Base-by-base conservation (phyloP, 2,888 invertebrate species). In the Phania funesta region DNA sequence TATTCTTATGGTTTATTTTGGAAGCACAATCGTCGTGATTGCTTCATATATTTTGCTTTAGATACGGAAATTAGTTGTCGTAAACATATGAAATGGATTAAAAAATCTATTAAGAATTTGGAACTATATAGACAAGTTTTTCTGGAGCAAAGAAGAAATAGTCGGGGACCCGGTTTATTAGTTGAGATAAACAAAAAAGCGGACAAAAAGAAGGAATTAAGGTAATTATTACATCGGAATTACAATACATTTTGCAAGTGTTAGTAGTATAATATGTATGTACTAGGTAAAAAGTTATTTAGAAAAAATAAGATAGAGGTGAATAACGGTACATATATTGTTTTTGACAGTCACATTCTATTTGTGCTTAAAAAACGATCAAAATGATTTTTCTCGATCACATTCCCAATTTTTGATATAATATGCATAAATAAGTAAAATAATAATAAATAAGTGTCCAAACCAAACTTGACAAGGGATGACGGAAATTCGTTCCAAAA, bases 61-160 rank as follows among this genome's bases (percentile, higher is more conserved):
- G 91, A 91, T 50, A 88, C 90, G 0, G 89, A 90, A 77, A 79
- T 85, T 2, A 86, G 87, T 9, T 91, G 89, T 78, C 89, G 90
- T 3, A 87, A 87, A 0, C 91, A 91, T 78, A 91, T 91, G 90
- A 90, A 90, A 84, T 91, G 91, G 91, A 86, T 91, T 35, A 90
- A 90, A 22, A 90, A 89, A 82, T 91, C 91, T 0, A 90, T 91
- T 1, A 91, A 90, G 62, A 91, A 90, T 84, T 86, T 91, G 35
- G 91, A 91, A 79, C 60, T 90, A 11, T 89, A 91, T 84, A 86
- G 91, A 0, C 89, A 90, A 85, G 87, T 91, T 18, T 89, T 90
- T 58, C 81, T 91, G 7, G 91, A 91, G 73, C 89, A 90, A 68
- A 86, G 89, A 46, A 83, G 90, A 3, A 84, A 86, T 0, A 90